Conservation (phyloP, 2,113 vertebrate species). For the Phalacrocorax brasilianus region DNA sequence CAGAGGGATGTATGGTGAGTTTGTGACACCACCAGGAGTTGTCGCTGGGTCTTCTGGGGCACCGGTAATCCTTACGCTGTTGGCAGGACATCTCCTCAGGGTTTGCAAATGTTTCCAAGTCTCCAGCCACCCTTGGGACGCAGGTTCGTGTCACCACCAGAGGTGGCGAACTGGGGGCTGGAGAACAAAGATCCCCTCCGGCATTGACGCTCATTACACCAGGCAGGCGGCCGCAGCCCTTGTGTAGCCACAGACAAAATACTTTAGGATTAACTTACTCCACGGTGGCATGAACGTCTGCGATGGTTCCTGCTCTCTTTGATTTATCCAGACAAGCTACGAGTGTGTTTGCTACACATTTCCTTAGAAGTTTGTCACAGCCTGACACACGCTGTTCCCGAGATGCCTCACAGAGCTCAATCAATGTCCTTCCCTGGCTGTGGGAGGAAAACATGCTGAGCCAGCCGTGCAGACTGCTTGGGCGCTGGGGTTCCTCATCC, state of each 20-base stretch:
- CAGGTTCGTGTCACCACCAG: background rate
- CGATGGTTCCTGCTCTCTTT: background rate
- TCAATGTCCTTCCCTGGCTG: background rate
- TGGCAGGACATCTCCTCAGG: background rate
- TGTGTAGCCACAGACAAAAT: background rate
- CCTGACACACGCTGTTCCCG: accelerated
- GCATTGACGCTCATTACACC: background rate
- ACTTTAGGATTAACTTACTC: background rate
- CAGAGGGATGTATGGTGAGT: background rate
- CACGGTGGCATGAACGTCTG: background rate
- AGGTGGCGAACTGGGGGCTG: background rate
- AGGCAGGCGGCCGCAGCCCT: accelerated
- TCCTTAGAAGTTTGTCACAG: background rate
- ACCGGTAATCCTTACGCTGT: background rate
- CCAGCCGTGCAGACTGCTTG: background rate
- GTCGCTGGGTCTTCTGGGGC: background rate
- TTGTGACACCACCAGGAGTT: accelerated
- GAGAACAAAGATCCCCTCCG: background rate
- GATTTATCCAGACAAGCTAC: background rate
- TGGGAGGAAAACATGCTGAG: background rate
- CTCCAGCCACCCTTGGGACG: background rate
- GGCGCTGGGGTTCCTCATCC: background rate
- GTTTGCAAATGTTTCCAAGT: background rate
- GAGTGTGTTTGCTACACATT: background rate
- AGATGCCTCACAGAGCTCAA: background rate